Conservation (phyloP, 2,113 vertebrate genomes). For the Gallinago undulata region DNA sequence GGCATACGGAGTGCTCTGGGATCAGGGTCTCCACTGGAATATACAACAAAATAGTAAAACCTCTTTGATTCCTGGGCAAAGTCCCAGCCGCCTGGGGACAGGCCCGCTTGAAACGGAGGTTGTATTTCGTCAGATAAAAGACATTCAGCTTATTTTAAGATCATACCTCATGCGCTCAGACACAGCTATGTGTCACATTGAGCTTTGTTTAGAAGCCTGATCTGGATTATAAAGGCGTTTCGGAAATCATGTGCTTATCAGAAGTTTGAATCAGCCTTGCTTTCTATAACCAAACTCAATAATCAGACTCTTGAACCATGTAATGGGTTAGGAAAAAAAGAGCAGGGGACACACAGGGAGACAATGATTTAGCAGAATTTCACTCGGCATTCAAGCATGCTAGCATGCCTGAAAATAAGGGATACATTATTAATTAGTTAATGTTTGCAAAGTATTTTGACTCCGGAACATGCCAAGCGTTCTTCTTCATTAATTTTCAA, state of each 20-base stretch:
- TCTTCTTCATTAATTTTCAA: conserved; percentile 48
- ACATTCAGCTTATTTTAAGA: conserved; percentile 37
- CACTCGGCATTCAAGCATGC: conserved; percentile 40
- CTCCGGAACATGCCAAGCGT: conserved; percentile 19
- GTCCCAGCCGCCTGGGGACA: neutral
- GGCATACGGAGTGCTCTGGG: neutral
- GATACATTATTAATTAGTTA: conserved; percentile 71
- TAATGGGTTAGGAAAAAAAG: conserved; percentile 11
- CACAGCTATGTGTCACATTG: conserved; percentile 24
- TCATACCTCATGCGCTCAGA: neutral
- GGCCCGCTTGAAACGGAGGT: neutral
- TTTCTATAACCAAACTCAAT: conserved; percentile 20
- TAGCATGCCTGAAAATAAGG: conserved; percentile 56
- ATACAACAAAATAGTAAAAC: neutral
- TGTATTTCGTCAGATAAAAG: neutral
- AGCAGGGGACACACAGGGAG: neutral
- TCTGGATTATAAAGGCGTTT: conserved; percentile 29
- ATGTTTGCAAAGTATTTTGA: conserved; percentile 61
- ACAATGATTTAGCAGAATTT: conserved; percentile 60
- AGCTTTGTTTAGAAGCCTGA: conserved; percentile 29
- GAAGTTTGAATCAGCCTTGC: conserved; percentile 45
- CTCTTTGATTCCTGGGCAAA: conserved; percentile 4
- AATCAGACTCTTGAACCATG: conserved; percentile 9
- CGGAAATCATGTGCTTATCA: neutral
- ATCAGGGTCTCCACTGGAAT: neutral